phyloP scores from a whole-genome alignment of 2,797 vertebrate genomes.

The Callimico goeldii region DNA sequence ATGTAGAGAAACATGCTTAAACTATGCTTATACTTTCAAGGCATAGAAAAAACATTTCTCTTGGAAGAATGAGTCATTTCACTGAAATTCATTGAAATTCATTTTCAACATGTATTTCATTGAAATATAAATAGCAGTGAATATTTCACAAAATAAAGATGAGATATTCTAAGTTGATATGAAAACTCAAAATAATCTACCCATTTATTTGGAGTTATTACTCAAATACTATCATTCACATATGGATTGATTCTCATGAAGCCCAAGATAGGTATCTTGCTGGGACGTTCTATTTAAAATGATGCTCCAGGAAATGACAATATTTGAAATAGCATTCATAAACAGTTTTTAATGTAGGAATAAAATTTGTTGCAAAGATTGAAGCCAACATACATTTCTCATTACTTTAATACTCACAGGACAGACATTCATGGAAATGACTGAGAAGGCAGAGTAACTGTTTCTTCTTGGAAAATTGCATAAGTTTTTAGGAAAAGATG shows the following conservation, averaged over 20 bases:
- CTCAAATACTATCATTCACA: constrained; percentile 33
- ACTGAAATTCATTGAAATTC: neutral
- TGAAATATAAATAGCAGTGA: neutral
- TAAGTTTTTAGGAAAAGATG: neutral
- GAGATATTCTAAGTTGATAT: neutral
- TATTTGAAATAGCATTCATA: constrained; percentile 2
- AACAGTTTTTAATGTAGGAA: neutral
- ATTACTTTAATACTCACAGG: neutral
- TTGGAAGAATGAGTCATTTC: neutral
- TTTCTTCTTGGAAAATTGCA: neutral
- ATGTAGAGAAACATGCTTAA: neutral
- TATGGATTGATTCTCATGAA: neutral
- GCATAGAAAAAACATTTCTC: neutral
- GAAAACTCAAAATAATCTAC: constrained; percentile 2
- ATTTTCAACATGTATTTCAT: neutral
- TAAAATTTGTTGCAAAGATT: neutral
- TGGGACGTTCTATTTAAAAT: neutral
- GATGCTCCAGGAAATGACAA: neutral
- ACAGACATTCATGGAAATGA: neutral
- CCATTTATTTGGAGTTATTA: neutral
- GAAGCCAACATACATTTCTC: neutral
- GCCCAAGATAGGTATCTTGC: neutral
- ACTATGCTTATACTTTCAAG: neutral
- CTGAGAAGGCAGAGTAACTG: neutral
- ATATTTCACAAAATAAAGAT: constrained; percentile 36